phyloP scores from a whole-genome alignment of 2,888 invertebrate genomes.

The Carabus problematicus region DNA sequence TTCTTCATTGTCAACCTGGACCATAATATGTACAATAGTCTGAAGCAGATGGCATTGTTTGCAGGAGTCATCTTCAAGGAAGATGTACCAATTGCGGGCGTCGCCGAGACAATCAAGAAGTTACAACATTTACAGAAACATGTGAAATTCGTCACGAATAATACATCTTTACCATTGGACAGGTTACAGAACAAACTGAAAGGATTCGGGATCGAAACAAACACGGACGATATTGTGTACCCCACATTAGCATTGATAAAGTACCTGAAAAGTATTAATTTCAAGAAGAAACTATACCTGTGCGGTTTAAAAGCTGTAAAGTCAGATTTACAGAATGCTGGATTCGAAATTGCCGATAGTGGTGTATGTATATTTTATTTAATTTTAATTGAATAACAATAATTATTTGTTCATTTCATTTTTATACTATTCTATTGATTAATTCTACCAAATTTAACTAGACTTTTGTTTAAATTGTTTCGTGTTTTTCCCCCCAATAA shows the following conservation, averaged over 20 bases:
- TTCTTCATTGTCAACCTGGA: not conserved
- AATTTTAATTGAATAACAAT: not conserved
- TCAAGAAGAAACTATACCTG: constrained; percentile 62
- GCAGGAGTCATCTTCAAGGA: constrained; percentile 64
- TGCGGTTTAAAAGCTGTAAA: constrained; percentile 58
- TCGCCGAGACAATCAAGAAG: constrained; percentile 59
- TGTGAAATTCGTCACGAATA: constrained; percentile 51
- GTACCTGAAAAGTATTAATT: constrained; percentile 63
- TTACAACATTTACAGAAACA: constrained; percentile 62
- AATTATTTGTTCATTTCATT: not conserved
- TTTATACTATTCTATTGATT: not conserved
- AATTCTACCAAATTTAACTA: not conserved
- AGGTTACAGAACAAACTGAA: constrained; percentile 52
- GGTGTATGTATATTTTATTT: constrained; percentile 58
- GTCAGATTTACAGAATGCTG: constrained; percentile 57
- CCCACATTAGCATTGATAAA: constrained; percentile 63
- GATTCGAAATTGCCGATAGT: constrained; percentile 57
- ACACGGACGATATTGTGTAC: constrained; percentile 59
- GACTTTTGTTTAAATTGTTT: not conserved
- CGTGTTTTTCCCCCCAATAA: too few relatives aligned
- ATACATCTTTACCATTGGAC: constrained; percentile 54
- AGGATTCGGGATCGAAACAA: constrained; percentile 44
- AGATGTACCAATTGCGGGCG: constrained; percentile 56
- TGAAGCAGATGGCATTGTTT: constrained; percentile 44
- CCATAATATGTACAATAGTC: not conserved